These are phyloP conservation scores for Miniopterus natalensis DNA, from an alignment of 2,113 vertebrate species.

Conservation along the genomic window DNA sequence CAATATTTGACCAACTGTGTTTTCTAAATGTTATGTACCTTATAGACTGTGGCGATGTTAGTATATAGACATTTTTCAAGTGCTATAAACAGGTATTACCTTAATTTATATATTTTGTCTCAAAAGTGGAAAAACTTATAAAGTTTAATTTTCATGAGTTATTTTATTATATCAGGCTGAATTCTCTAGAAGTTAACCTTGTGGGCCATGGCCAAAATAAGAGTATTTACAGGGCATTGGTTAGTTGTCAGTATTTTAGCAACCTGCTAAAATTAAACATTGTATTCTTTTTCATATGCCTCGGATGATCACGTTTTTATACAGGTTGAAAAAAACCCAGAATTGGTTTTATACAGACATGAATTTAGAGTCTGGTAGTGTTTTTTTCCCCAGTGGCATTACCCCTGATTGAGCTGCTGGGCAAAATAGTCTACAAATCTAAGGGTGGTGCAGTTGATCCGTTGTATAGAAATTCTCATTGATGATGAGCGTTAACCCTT, in stretches of 20 bases:
- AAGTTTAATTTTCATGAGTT: slow-evolving; percentile 34
- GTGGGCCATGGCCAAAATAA: slow-evolving; percentile 15
- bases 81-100: background rate
- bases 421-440: background rate
- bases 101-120: slow-evolving; percentile 35
- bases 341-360: background rate
- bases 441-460: background rate
- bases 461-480: background rate
- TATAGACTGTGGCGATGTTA: background rate
- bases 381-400: background rate
- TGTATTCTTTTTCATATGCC: background rate
- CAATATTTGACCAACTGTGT: background rate
- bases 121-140: background rate
- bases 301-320: background rate
- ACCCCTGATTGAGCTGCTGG: background rate
- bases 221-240: background rate
- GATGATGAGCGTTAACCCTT: background rate
- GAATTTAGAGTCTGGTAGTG: background rate
- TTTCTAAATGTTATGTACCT: slow-evolving; percentile 11
- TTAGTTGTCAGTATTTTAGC: background rate
- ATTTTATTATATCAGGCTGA: background rate
- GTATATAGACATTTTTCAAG: background rate
- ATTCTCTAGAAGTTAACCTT: slow-evolving; percentile 22
- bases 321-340: background rate
- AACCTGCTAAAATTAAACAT: background rate